Evolutionary conservation across 2,888 invertebrate species (phyloP).

Genomic region (Stenotaenia linearis): DNA sequence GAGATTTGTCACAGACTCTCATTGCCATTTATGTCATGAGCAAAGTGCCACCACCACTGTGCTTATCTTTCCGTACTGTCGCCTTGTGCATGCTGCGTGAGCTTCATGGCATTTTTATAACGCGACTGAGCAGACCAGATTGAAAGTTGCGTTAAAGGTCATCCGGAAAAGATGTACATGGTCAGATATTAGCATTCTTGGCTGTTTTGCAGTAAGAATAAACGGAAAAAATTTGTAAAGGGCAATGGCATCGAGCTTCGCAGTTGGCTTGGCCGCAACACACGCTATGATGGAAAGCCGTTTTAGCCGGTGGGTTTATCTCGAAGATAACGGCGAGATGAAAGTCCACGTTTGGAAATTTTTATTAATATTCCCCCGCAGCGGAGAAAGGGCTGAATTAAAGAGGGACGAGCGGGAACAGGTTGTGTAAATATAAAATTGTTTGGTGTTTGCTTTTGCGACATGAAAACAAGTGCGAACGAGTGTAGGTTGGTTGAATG

Average conservation of each 20-base stretch:
- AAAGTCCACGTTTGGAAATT: too few relatives aligned
- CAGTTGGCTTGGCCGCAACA: too few relatives aligned
- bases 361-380: not conserved
- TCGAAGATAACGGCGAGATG: too few relatives aligned
- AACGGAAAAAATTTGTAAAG: not conserved
- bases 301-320: too few relatives aligned
- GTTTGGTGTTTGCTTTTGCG: not conserved
- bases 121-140: not conserved
- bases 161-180: not conserved
- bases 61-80: constrained; percentile 19
- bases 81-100: constrained; percentile 11
- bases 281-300: too few relatives aligned
- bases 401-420: not conserved
- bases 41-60: constrained; percentile 19
- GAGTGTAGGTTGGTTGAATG: not conserved
- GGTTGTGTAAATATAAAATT: not conserved
- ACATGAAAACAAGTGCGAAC: not conserved
- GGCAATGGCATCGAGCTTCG: not conserved
- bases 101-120: constrained; percentile 9
- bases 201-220: not conserved
- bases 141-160: constrained; percentile 5
- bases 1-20: not conserved
- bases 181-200: not conserved
- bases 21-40: constrained; percentile 19
- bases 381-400: not conserved